Evolutionary conservation across 2,113 vertebrate genomes (phyloP).

Genomic region (Poeciliopsis occidentalis): DNA sequence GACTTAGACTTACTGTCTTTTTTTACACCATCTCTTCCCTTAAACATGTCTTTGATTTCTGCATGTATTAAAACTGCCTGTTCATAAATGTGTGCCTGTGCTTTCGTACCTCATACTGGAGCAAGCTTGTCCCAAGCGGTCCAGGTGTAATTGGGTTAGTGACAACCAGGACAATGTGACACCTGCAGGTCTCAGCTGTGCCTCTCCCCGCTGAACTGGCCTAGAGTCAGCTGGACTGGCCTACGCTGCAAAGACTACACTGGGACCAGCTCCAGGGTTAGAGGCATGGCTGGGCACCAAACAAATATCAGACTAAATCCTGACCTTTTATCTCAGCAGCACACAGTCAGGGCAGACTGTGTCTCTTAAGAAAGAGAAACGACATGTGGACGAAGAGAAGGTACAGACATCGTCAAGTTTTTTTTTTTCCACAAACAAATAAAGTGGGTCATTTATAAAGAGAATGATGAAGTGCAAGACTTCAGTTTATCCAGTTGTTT

Average conservation of each 20-base stretch:
- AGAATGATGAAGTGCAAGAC: background rate
- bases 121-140: slow-evolving; percentile 37
- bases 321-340: slow-evolving; percentile 39
- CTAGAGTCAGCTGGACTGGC: slow-evolving; percentile 66
- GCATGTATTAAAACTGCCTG: slow-evolving; percentile 14
- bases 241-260: slow-evolving; percentile 38
- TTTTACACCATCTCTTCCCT: slow-evolving; percentile 37
- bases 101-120: slow-evolving; percentile 36
- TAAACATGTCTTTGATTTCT: slow-evolving; percentile 6
- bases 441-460: slow-evolving; percentile 16
- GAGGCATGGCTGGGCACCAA: slow-evolving; percentile 23
- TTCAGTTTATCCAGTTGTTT: background rate
- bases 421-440: background rate
- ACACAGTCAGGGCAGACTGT: background rate
- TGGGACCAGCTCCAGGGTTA: slow-evolving; percentile 54
- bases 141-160: slow-evolving; percentile 77
- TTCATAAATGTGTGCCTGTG: slow-evolving; percentile 7
- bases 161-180: slow-evolving; percentile 76
- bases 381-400: too few species aligned
- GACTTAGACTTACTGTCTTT: slow-evolving; percentile 49
- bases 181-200: slow-evolving; percentile 73
- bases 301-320: slow-evolving; percentile 49
- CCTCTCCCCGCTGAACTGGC: slow-evolving; percentile 64
- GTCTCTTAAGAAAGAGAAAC: background rate
- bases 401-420: background rate